Percentiles rank a stretch among this genome's conserved stretches.
These are phyloP conservation scores for Phrixothrix hirtus DNA, from an alignment of 2,888 invertebrate species.

Conservation along the genomic window DNA sequence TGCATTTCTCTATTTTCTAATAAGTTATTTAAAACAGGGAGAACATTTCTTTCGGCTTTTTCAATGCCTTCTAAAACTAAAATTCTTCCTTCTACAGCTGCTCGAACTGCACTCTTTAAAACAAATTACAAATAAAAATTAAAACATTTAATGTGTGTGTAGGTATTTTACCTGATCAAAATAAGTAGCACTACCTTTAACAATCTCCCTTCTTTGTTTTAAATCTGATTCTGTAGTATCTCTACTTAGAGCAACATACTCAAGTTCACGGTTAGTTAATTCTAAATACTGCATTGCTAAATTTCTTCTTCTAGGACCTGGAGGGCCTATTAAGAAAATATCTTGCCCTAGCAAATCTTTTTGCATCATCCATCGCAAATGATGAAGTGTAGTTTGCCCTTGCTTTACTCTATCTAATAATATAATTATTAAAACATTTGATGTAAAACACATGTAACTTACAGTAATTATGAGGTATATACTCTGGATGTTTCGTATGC, in stretches of 20 bases:
- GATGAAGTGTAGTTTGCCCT: conserved; percentile 74
- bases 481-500: conserved; percentile 70
- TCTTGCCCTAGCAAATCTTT: conserved; percentile 93
- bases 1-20: conserved; percentile 98
- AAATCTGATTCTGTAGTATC: conserved; percentile 97
- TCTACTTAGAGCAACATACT: conserved; percentile 90
- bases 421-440: no score
- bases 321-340: conserved; percentile 90
- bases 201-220: conserved; percentile 93
- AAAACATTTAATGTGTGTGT: conserved; percentile 4
- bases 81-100: conserved; percentile 85
- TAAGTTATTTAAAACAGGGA: conserved; percentile 94
- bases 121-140: conserved; percentile 7
- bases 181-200: conserved; percentile 84
- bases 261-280: conserved; percentile 84
- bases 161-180: conserved; percentile 94
- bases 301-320: conserved; percentile 80
- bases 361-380: conserved; percentile 95
- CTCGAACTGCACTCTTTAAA: conserved; percentile 85
- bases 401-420: conserved; percentile 61
- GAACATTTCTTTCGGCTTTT: conserved; percentile 95
- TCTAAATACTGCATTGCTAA: conserved; percentile 89
- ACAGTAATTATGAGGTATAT: conserved; percentile 85
- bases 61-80: conserved; percentile 94
- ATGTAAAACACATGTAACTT: conserved; percentile 55